phyloP scores from a whole-genome alignment of 2,888 invertebrate species.

The Scaptomyza tumidula region DNA sequence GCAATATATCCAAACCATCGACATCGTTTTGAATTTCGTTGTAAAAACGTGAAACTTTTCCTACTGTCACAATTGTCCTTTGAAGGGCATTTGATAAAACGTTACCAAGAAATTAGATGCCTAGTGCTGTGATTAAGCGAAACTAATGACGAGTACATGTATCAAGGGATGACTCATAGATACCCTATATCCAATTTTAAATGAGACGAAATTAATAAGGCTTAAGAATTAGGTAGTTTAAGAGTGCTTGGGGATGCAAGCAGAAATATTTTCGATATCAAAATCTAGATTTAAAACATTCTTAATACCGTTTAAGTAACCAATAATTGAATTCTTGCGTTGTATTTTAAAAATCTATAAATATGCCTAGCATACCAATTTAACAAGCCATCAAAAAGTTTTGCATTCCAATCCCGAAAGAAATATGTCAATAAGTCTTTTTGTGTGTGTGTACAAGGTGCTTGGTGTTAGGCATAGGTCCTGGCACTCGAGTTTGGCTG shows the following conservation, averaged over 20 bases:
- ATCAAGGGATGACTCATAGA: not conserved
- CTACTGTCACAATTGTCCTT: not conserved
- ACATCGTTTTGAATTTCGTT: not conserved
- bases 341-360: too few species aligned
- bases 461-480: conserved; percentile 16
- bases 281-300: too few species aligned
- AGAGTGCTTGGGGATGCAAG: too few species aligned
- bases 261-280: not conserved
- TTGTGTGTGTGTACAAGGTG: conserved; percentile 2
- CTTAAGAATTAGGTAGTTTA: too few species aligned
- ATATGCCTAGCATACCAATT: not conserved
- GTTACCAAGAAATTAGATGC: not conserved
- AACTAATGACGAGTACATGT: not conserved
- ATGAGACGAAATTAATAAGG: too few species aligned
- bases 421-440: conserved; percentile 1
- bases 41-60: not conserved
- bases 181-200: not conserved
- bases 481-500: conserved; percentile 35
- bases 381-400: not conserved
- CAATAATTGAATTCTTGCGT: too few species aligned
- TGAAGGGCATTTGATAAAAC: not conserved
- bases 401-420: not conserved
- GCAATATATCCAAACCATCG: not conserved
- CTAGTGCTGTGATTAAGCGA: not conserved
- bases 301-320: too few species aligned